phyloP scores from a whole-genome alignment of 2,113 vertebrate species.

The Athene noctua region DNA sequence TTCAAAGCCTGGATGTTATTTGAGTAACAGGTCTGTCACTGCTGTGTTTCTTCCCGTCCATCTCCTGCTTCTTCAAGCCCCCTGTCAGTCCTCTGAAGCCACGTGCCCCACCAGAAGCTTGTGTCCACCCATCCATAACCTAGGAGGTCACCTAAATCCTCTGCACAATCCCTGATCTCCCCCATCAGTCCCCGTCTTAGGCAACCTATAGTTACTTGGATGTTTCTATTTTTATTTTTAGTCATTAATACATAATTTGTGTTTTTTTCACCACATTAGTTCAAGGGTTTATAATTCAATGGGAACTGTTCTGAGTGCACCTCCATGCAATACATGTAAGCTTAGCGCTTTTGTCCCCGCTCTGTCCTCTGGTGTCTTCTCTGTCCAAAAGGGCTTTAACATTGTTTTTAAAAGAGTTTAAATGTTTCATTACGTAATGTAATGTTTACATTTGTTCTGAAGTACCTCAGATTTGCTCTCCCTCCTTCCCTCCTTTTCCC shows the following conservation, averaged over 20 bases:
- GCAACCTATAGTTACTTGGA: neutral
- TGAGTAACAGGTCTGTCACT: neutral
- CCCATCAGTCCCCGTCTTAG: neutral
- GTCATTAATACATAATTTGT: neutral
- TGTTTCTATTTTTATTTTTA: neutral
- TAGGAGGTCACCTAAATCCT: neutral
- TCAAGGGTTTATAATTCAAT: neutral
- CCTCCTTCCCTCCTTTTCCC: neutral
- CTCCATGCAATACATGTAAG: neutral
- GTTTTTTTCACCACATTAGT: neutral
- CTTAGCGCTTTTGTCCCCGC: neutral
- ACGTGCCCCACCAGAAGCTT: neutral
- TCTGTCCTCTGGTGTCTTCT: neutral
- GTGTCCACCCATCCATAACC: neutral
- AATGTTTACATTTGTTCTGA: conserved; percentile 2
- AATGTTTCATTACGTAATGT: neutral
- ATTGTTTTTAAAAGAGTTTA: neutral
- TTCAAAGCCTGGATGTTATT: neutral
- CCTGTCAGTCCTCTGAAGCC: neutral
- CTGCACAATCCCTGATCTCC: neutral
- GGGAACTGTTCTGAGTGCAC: neutral
- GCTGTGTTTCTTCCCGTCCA: neutral
- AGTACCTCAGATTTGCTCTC: neutral
- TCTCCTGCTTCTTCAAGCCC: neutral
- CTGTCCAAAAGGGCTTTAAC: neutral